Base-by-base conservation (phyloP, 2,797 vertebrate species). In the Sphenodon punctatus region DNA sequence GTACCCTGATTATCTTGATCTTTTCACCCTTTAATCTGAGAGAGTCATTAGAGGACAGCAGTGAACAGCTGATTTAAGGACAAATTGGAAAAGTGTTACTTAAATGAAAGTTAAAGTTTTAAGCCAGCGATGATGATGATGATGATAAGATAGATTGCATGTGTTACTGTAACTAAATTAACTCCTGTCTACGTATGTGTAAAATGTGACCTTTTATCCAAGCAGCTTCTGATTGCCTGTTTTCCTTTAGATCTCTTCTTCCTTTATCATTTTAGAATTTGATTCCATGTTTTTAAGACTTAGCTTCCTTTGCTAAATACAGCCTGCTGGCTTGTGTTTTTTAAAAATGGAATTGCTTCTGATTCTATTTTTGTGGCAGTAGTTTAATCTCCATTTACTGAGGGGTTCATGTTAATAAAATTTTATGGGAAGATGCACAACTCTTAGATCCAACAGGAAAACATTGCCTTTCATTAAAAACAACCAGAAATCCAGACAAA, bases 361-460 rank as follows among this genome's bases (percentile, higher is more conserved):
- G 89, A 55, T 89, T 88, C 90, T 82, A 25, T 84, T 46, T 84
- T 89, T 90, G 75, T 74, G 49, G 56, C 42, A 60, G 43, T 34
- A 60, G 42, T 71, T 80, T 82, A 58, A 86, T 86, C 89, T 88
- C 69, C 11, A 2, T 16, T 82, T 45, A 5, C n/a, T n/a, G n/a
- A n/a, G n/a, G n/a, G n/a, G n/a, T n/a, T n/a, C n/a, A n/a, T n/a
- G n/a, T n/a, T n/a, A n/a, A n/a, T n/a, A n/a, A n/a, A n/a, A n/a
- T n/a, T n/a, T n/a, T n/a, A n/a, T n/a, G n/a, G n/a, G n/a, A n/a
- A n/a, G n/a, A n/a, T n/a, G n/a, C n/a, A n/a, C n/a, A n/a, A n/a
- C n/a, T n/a, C n/a, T n/a, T n/a, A n/a, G n/a, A n/a, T n/a, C n/a
- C 23, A 30, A 46, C 67, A 85, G 58, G 75, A 74, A 56, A 60